These are phyloP conservation scores for Acanthaster planci DNA, from an alignment of 35 echinoderm and acorn worm species.

Conservation along the genomic window DNA sequence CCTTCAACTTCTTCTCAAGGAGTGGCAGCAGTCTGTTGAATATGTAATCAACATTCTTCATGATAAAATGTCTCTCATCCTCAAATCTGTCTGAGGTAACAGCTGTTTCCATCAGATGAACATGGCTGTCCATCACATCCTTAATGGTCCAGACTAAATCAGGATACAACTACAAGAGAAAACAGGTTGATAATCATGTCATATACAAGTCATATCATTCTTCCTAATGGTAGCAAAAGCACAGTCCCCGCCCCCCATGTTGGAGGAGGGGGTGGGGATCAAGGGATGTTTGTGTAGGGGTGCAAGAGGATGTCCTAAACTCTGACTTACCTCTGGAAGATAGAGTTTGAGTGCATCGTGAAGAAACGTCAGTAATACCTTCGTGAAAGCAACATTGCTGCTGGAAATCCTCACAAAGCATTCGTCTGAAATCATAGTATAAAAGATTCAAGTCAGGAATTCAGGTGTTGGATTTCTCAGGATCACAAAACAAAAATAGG, in stretches of 20 bases:
- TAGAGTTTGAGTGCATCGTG: conserved; percentile 86
- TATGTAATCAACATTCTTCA: conserved; percentile 90
- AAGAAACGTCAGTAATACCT: conserved; percentile 78
- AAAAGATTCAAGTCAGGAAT: conserved; percentile 21
- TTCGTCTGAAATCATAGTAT: conserved; percentile 34
- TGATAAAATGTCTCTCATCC: conserved; percentile 77
- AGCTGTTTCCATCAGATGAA: conserved; percentile 72
- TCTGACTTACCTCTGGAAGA: conserved; percentile 79
- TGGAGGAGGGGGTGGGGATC: no score
- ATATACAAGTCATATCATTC: no score
- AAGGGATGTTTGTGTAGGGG: no score
- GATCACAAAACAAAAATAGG: no score
- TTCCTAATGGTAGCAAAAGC: no score
- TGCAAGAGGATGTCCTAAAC: no score
- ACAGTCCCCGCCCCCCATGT: no score
- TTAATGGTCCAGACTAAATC: conserved; percentile 63
- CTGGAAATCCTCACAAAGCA: conserved; percentile 88
- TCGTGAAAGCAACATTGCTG: conserved; percentile 86
- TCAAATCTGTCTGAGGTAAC: conserved; percentile 80
- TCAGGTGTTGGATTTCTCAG: no score
- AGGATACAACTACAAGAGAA: conserved; percentile 64
- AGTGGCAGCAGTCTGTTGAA: conserved; percentile 79
- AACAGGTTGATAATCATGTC: no score
- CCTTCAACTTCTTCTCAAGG: conserved; percentile 84
- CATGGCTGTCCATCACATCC: conserved; percentile 82